These are phyloP conservation scores for Amia ocellicauda DNA, from an alignment of 2,113 vertebrate species.

Conservation along the genomic window DNA sequence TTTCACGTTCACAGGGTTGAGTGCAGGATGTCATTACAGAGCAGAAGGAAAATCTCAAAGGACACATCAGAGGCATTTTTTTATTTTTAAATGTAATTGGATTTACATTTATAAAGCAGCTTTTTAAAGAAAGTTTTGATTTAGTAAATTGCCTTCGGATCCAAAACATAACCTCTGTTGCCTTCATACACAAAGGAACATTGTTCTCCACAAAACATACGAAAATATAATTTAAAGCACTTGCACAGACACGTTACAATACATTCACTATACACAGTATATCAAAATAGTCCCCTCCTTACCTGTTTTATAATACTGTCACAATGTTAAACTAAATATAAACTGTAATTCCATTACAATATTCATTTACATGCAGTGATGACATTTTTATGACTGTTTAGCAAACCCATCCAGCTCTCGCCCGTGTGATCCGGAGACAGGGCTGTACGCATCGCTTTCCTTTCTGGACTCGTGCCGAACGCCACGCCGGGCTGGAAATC, in stretches of 20 bases:
- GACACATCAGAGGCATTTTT: conserved; percentile 70
- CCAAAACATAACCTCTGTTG: conserved; percentile 76
- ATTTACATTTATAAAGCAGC: conserved; percentile 93
- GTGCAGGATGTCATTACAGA: background rate
- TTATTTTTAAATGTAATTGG: conserved; percentile 84
- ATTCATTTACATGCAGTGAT: conserved; percentile 76
- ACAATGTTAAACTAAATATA: conserved; percentile 75
- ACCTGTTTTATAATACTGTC: conserved; percentile 90
- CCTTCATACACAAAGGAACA: conserved; percentile 80
- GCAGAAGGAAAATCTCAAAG: conserved; percentile 12
- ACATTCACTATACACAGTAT: conserved; percentile 96
- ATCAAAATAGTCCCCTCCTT: conserved; percentile 87
- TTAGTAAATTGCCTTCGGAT: conserved; percentile 76
- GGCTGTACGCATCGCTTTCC: conserved; percentile 21
- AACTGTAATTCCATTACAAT: conserved; percentile 65
- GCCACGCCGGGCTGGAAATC: conserved; percentile 42
- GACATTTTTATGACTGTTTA: conserved; percentile 70
- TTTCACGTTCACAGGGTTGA: no score
- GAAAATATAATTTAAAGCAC: conserved; percentile 99
- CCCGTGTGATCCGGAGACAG: conserved; percentile 59
- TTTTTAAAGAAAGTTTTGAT: conserved; percentile 82
- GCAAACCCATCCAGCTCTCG: conserved; percentile 58
- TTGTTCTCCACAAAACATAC: conserved; percentile 83
- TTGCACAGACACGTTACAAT: conserved; percentile 91
- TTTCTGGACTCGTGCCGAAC: conserved; percentile 49